Evolutionary conservation across 2,113 vertebrate genomes (phyloP).

Genomic region (Solenodon paradoxus): DNA sequence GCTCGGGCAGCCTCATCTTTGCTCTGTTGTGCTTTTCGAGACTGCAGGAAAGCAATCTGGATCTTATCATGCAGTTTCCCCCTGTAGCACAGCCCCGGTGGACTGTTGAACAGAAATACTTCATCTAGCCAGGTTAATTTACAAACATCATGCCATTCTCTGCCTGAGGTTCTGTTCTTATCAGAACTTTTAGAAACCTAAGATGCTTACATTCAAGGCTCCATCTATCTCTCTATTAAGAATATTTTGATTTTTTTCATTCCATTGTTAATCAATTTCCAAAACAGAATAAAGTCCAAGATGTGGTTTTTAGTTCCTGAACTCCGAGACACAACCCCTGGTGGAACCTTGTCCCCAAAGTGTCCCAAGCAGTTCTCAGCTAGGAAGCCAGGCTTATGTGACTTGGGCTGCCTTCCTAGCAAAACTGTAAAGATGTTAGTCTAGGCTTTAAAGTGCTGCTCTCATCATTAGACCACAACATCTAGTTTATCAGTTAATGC

Average conservation of each 20-base stretch:
- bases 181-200: constrained; percentile 65
- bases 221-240: neutral
- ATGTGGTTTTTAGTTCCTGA: neutral
- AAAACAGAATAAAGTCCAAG: neutral
- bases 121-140: constrained; percentile 70
- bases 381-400: neutral
- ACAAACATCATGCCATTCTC: constrained; percentile 71
- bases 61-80: constrained; percentile 69
- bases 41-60: constrained; percentile 74
- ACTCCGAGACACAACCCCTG: neutral
- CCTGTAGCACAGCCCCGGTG: constrained; percentile 50
- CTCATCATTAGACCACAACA: neutral
- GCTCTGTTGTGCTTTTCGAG: constrained; percentile 68
- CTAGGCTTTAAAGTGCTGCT: neutral
- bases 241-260: neutral
- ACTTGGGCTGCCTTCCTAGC: neutral
- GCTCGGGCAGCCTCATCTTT: constrained; percentile 60
- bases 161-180: constrained; percentile 58
- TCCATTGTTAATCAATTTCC: constrained; percentile 5
- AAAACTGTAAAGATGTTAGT: neutral
- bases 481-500: neutral
- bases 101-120: constrained; percentile 72
- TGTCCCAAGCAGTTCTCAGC: neutral
- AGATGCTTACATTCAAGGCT: constrained; percentile 53
- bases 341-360: neutral